Evolutionary conservation across 2,888 invertebrate genomes (phyloP), one percentile per base, ranked within the genome.

Genomic region (Pediacus dermestoides): DNA sequence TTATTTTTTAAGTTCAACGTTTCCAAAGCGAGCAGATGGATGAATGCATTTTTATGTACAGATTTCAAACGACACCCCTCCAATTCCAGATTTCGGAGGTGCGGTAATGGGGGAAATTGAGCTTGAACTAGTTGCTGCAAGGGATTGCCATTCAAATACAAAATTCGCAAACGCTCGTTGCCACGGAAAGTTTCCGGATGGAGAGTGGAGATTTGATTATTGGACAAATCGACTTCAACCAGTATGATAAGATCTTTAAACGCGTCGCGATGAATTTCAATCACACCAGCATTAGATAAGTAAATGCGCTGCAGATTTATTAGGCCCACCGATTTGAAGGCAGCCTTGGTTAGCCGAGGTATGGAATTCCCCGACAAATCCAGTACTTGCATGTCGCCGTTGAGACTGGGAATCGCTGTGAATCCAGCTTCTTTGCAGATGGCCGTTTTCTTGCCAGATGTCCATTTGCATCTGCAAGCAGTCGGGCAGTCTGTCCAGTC

Each of bases 401-500:
- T 80, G 37, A 87, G 68, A 1, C 76, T 75, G 23, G 92, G 92
- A 34, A 92, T 80, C 46, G 82, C 77, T 52, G 84, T 84, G 52
- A 91, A 78, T 54, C 86, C 85, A 52, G 86, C 82, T 60, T 87
- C 82, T 47, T 82, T 81, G 71, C 92, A 93, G 42, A 86, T 77
- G 37, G 90, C 92, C 26, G 88, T 88, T 68, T 88, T 89, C 71
- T 92, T 92, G 45, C 91, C 91, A 44, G 85, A 86, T 26, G 86
- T 85, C 92, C 92, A 93, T 73, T 89, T 91, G 76, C 92, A 92
- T 60, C 82, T 81, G 68, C 92, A 92, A 57, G 85, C 82, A 51
- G 81, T 77, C 58, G 89, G 87, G 70, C 90, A 91, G 70, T 88
- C 88, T 34, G 88, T 87, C 89, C 89, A 90, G 70, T 90, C 90